phyloP scores from a whole-genome alignment of 2,888 invertebrate genomes.

The Matsumyia berberina region DNA sequence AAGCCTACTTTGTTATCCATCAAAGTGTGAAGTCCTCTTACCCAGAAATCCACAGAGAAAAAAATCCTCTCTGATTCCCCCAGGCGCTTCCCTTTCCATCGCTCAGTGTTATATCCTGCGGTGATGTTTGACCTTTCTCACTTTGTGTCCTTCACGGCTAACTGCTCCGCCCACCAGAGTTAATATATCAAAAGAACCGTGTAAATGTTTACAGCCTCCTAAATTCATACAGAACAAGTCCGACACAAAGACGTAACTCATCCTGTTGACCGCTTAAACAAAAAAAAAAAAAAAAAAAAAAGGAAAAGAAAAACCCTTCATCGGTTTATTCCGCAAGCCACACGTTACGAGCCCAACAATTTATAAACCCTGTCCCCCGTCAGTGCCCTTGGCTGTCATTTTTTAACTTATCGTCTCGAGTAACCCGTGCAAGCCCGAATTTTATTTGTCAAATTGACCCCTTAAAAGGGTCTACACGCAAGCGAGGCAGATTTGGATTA shows the following conservation, averaged over 20 bases:
- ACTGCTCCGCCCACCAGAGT: not conserved
- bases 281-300: slow-evolving; percentile 2
- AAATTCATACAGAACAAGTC: not conserved
- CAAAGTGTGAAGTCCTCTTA: no score
- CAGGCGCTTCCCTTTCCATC: no score
- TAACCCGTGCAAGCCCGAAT: slow-evolving; percentile 25
- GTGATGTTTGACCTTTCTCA: no score
- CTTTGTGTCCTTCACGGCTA: not conserved
- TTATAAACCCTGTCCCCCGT: slow-evolving; percentile 4
- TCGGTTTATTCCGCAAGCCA: slow-evolving; percentile 8
- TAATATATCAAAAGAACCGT: slow-evolving; percentile 8
- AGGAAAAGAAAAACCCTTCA: slow-evolving; percentile 16
- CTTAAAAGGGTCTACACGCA: slow-evolving; percentile 36
- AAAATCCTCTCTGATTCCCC: no score
- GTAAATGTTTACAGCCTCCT: not conserved
- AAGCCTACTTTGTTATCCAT: no score
- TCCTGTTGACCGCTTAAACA: slow-evolving; percentile 26
- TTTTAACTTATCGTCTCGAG: slow-evolving; percentile 30
- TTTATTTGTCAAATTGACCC: slow-evolving; percentile 61
- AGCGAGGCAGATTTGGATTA: slow-evolving; percentile 46
- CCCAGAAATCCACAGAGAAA: no score
- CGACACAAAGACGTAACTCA: slow-evolving; percentile 7
- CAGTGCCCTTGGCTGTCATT: slow-evolving; percentile 28
- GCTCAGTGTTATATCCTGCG: no score
- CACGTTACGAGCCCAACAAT: slow-evolving; percentile 4